These are phyloP conservation scores for Epirrita christyi DNA, from an alignment of 2,888 invertebrate species.

Conservation along the genomic window DNA sequence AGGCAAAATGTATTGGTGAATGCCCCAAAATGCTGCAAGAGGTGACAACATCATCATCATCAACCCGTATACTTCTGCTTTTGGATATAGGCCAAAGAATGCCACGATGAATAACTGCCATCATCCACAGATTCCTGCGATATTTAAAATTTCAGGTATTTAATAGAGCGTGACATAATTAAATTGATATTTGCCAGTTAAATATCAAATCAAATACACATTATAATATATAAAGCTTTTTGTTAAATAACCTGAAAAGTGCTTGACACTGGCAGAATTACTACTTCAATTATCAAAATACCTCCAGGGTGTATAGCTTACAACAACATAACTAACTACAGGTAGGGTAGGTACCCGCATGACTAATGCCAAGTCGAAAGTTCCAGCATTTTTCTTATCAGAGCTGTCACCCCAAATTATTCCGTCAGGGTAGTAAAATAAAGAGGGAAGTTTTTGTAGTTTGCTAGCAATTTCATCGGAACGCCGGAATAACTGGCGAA, in stretches of 20 bases:
- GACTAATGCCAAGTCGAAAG: conserved; percentile 24
- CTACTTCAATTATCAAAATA: neutral
- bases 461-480: conserved; percentile 36
- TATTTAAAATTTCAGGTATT: neutral
- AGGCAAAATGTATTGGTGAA: neutral
- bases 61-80: too few relatives aligned
- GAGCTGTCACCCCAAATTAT: conserved; percentile 42
- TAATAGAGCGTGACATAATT: neutral
- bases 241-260: neutral
- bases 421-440: conserved; percentile 43
- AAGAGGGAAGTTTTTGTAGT: conserved; percentile 40
- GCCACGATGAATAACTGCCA: too few relatives aligned
- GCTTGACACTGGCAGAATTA: neutral
- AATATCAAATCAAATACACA: too few relatives aligned
- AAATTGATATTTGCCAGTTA: neutral
- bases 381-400: conserved; percentile 29
- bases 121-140: too few relatives aligned
- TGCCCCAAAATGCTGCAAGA: neutral
- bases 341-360: conserved; percentile 16
- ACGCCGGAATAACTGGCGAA: conserved; percentile 27
- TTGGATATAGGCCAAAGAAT: too few relatives aligned
- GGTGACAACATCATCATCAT: too few relatives aligned
- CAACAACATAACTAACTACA: neutral
- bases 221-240: too few relatives aligned
- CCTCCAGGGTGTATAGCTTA: neutral